Base-by-base conservation (phyloP, 2,888 invertebrate genomes). In the Branchipolynoe longqiensis region DNA sequence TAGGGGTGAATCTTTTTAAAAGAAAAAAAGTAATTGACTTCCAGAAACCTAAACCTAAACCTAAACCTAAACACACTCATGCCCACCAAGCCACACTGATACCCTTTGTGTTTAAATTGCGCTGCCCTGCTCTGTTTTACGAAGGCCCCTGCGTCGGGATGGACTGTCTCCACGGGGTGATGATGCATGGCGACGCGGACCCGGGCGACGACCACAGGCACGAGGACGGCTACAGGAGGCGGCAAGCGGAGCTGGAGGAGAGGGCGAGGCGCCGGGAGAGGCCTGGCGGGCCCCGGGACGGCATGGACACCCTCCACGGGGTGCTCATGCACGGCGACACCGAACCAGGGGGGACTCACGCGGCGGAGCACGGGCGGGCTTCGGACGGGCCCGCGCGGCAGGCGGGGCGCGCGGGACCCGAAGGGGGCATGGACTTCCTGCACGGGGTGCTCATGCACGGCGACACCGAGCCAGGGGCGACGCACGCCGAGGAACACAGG, bases 371-470 rank as follows among this genome's bases (percentile, higher is more conserved):
- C 41, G 12, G 18, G 56, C 64, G 48, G n/a, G 12, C 22, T 3
- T 82, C 1, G 83, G 31, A 8, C 22, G 59, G 48, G 12, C 73
- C 59, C 0, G 84, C 58, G 56, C 38, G 59, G 58, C 62, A 28
- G 4, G 81, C 31, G 38, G 59, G n/a, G 3, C 25, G 38, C n/a
- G 56, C 40, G 18, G 84, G 84, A 3, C 89, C 90, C 0, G 73
- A 85, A 12, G 88, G 88, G 38, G 89, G 89, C 8, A 90, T 89
- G 18, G 86, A 89, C 12, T 86, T 88, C 40, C 87, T 90, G n/a
- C 91, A 91, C 74, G 90, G 90, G 0, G 87, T 87, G 0, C 84
- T 91, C n/a, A 91, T 91, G 91, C 91, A 91, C 62, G 90, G 88
- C 0, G 91, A 90, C 56, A 41, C 83, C 1, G 84, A 85, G 18